Conservation (phyloP, 37 sponge, comb jelly and placozoan species). For the Oopsacas minuta region DNA sequence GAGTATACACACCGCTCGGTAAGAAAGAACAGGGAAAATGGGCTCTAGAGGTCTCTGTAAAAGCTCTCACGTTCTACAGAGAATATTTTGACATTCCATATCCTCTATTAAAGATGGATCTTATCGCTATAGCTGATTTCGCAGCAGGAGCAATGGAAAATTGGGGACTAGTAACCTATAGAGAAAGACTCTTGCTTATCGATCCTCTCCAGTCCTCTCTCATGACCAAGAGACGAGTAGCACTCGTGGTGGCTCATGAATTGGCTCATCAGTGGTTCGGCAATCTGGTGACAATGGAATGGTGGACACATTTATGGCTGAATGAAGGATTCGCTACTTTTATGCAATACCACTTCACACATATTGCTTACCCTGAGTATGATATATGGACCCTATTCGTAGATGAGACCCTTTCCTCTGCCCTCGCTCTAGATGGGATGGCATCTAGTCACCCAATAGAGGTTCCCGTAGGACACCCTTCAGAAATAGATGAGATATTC, state of each 20-base stretch:
- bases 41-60: conserved; percentile 75
- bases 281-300: conserved; percentile 84
- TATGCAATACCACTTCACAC: conserved; percentile 82
- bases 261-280: conserved; percentile 58
- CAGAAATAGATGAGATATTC: conserved; percentile 95
- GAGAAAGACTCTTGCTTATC: conserved; percentile 70
- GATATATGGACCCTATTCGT: conserved; percentile 90
- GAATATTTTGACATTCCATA: conserved; percentile 74
- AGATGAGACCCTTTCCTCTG: conserved; percentile 45
- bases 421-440: conserved; percentile 63
- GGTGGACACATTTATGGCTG: conserved; percentile 98
- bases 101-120: conserved; percentile 84
- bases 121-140: conserved; percentile 90
- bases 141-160: conserved; percentile 57
- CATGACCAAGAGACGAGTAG: conserved; percentile 67
- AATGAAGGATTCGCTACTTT: conserved; percentile 95
- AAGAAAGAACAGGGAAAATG: conserved; percentile 74
- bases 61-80: conserved; percentile 82
- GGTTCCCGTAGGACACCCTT: conserved; percentile 70
- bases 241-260: conserved; percentile 75
- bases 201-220: conserved; percentile 61
- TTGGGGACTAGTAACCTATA: conserved; percentile 61
- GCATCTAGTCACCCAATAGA: conserved; percentile 76
- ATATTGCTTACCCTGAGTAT: conserved; percentile 70
- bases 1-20: conserved; percentile 83